A percentile compares a stretch with the other conserved stretches of the same genome.
phyloP scores from a whole-genome alignment of 2,113 vertebrate species.

The Casuarius casuarius region DNA sequence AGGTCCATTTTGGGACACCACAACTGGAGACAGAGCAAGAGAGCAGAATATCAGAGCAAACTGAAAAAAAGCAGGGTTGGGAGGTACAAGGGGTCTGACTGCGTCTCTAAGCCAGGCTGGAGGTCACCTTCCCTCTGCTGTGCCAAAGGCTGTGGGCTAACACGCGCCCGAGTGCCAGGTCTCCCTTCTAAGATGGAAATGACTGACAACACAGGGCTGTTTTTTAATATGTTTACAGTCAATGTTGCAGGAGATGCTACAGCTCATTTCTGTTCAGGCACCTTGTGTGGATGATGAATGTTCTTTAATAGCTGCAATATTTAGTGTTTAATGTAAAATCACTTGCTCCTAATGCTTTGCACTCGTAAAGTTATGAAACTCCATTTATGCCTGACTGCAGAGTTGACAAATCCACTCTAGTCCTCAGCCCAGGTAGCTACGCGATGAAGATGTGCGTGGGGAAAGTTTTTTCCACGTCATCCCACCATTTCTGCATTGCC shows the following conservation, averaged over 20 bases:
- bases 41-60: not conserved
- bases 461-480: not conserved
- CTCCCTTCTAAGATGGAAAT: not conserved
- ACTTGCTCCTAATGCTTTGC: slow-evolving; percentile 29
- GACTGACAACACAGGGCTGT: not conserved
- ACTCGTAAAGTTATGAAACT: slow-evolving; percentile 11
- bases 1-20: not conserved
- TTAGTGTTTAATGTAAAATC: slow-evolving; percentile 60
- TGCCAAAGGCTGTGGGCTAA: not conserved
- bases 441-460: not conserved
- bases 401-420: not conserved
- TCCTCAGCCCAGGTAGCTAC: not conserved
- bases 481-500: not conserved
- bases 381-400: not conserved
- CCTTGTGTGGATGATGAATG: slow-evolving; percentile 44
- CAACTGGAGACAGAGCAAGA: not conserved
- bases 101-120: not conserved
- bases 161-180: rapidly evolving
- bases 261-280: slow-evolving; percentile 55
- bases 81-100: not conserved
- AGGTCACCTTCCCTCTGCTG: not conserved
- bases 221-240: not conserved
- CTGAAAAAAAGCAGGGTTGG: not conserved
- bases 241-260: slow-evolving; percentile 18
- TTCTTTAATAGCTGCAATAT: slow-evolving; percentile 57